Evolutionary conservation across 2,797 vertebrate genomes (phyloP), one percentile per base, ranked within the genome.

Genomic region (Enteromius viviparus): DNA sequence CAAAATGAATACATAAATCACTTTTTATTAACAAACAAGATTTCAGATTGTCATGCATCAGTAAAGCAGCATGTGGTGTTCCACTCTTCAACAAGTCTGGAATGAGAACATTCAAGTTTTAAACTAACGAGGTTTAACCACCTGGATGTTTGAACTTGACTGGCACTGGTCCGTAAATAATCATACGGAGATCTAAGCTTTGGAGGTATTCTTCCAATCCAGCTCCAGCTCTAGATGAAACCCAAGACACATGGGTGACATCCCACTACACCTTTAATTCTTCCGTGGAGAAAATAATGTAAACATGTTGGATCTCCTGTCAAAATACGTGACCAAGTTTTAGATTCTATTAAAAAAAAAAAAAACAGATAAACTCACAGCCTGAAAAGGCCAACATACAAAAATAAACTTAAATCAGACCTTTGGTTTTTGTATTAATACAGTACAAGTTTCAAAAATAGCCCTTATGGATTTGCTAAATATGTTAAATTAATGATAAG

Each of bases 1-100:
- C 32, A 82, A 76, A 45, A 76, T 45, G 12, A 69, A 29, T 76
- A 82, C 47, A 53, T n/a, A 83, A 77, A 76, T 74, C 8, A 51
- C 21, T 65, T 71, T 71, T 75, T 71, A 83, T 92, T 93, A 91
- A 90, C 87, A 92, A 89, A 80, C 40, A 84, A 90, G 88, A 86
- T 70, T 78, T 88, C 88, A 89, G 70, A 83, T 19, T n/a, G 49
- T 87, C 81, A 29, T 68, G 78, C 21, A 72, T 45, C 40, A 81
- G 71, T 66, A 85, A 87, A 78, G 78, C 74, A 69, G 76, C 83
- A 88, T 76, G 55, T 76, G 55, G 37, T 47, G 83, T 83, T 88
- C 86, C 78, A 87, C 62, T 89, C 78, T 49, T 79, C 81, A 55
- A 89, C 53, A 88, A 81, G 37, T 79, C 37, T 47, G 78, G 32